phyloP scores from a whole-genome alignment of 2,888 invertebrate species.

The Drosophila silvestris region DNA sequence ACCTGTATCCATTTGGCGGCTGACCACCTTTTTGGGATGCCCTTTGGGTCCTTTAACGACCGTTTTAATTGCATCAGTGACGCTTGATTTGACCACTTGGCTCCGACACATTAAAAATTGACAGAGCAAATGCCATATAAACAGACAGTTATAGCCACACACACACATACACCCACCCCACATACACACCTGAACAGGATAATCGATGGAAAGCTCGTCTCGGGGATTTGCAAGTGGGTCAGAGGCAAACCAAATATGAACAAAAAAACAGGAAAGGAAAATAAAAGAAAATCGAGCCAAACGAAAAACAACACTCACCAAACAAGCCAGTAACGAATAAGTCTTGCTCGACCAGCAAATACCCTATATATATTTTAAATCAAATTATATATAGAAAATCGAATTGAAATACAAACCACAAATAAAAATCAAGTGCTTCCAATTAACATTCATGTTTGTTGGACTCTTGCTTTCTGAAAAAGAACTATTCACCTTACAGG shows the following conservation, averaged over 20 bases:
- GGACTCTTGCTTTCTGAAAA: not conserved
- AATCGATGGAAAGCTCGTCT: constrained; percentile 47
- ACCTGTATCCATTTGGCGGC: constrained; percentile 9
- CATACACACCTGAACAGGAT: constrained; percentile 40
- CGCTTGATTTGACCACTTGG: constrained; percentile 73
- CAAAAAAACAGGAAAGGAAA: not conserved
- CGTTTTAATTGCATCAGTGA: constrained; percentile 75
- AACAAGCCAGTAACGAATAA: not conserved
- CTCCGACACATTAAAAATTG: constrained; percentile 59
- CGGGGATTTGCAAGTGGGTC: constrained; percentile 45
- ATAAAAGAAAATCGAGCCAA: constrained; percentile 5
- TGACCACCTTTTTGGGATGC: constrained; percentile 14
- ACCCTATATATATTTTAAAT: constrained; percentile 1
- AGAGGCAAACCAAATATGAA: constrained; percentile 17
- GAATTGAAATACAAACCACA: not conserved
- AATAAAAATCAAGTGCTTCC: not conserved
- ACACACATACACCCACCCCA: not conserved
- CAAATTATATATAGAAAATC: not conserved
- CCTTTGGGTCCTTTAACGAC: constrained; percentile 14
- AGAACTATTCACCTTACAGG: not conserved
- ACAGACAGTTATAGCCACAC: constrained; percentile 4
- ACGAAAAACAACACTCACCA: constrained; percentile 17
- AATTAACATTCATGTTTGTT: not conserved
- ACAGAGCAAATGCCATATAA: constrained; percentile 38
- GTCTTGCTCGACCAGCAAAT: not conserved